Base-by-base conservation (phyloP, 2,888 invertebrate species). In the Geophilus truncorum region DNA sequence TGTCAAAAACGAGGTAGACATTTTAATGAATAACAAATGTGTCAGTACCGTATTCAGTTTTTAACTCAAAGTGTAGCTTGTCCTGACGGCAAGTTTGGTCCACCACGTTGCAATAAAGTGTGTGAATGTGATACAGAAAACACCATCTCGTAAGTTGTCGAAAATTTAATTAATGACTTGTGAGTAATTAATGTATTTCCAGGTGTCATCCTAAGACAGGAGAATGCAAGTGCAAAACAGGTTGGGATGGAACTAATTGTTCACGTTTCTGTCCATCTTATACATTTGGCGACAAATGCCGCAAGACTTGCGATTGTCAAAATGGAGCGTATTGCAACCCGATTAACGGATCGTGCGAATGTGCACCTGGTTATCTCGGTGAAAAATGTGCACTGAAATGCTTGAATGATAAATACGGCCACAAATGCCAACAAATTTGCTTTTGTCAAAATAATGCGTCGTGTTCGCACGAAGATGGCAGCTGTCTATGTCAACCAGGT, bases 291-390 rank as follows among this genome's bases (percentile, higher is more conserved):
- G 90, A 92, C 85, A 92, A 92, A 15, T 96, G 96, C 85, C 90
- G 90, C 80, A 88, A 91, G 45, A 89, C 89, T 6, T 96, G 96
- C 86, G 90, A 92, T 82, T 96, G 96, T 87, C 90, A 92, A 85
- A 95, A 96, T 86, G 93, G 92, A 85, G 96, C 94, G 32, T 93
- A 92, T 84, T 96, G 96, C 87, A 93, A 94, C 34, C 93, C 95
- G 0, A 87, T 93, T 18, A 92, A 94, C 86, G 96, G 96, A 84
- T 92, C 91, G 0, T 96, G 96, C 83, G 89, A 93, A 21, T 96
- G 96, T 87, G 91, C 93, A 21, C 91, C 95, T 5, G 96, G 96
- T 36, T 85, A 83, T 79, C 78, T 81, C 36, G 85, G 85, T 10
- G 79, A 80, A 85, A 84, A 83, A 83, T 97, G 97, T 86, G 94